Evolutionary conservation across 2,797 vertebrate genomes (phyloP).

Genomic region (Hipposideros larvatus): DNA sequence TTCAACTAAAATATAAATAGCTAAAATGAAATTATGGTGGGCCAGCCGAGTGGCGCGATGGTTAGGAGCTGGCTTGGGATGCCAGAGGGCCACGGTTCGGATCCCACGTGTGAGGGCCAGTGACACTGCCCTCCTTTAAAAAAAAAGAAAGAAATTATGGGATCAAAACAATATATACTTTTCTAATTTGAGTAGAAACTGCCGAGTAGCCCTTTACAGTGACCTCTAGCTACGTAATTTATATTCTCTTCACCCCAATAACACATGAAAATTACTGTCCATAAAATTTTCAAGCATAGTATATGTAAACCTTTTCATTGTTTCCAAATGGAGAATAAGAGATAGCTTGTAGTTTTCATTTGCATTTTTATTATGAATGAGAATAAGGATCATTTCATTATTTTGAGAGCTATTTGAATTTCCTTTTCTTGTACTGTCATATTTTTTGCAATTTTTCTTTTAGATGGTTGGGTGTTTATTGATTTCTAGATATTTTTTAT

Average conservation of each 20-base stretch:
- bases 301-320: not conserved
- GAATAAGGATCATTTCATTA: conserved; percentile 18
- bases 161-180: conserved; percentile 16
- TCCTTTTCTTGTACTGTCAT: not conserved
- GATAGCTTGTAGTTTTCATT: conserved; percentile 30
- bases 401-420: conserved; percentile 17
- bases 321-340: not conserved
- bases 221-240: not conserved
- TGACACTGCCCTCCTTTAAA: too few species aligned
- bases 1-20: not conserved
- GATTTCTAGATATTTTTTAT: not conserved
- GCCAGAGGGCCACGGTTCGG: too few species aligned
- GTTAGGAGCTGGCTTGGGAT: too few species aligned
- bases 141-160: not conserved
- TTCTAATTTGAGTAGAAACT: not conserved
- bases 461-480: not conserved
- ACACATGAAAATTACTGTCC: not conserved
- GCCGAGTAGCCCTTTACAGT: not conserved
- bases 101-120: too few species aligned
- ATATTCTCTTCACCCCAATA: not conserved
- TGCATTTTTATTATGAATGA: conserved; percentile 41
- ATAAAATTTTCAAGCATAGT: conserved; percentile 21
- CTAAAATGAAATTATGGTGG: not conserved
- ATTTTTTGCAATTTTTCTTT: not conserved
- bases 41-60: too few species aligned